Base-by-base conservation (phyloP, 1,140 invertebrate species). In the Meloidogyne floridensis region DNA sequence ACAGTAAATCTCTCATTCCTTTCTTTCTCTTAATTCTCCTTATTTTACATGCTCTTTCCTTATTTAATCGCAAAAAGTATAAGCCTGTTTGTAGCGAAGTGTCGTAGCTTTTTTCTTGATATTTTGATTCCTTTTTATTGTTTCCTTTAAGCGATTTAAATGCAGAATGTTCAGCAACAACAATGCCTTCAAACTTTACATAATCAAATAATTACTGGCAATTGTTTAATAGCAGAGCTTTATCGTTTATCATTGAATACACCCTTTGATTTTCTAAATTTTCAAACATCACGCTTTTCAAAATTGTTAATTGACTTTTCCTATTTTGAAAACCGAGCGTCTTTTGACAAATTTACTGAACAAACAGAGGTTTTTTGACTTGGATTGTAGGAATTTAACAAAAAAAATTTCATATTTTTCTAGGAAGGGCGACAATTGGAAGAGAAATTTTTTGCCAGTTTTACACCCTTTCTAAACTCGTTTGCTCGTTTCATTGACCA, bases 191-290 rank as follows among this genome's bases (percentile, higher is more conserved):
- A 65, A n/a, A 65, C n/a, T n/a, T 11, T 65, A 18, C 59, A 65
- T 65, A 65, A 65, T 65, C 6, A n/a, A 72, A 53, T 75, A 13
- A 59, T 84, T 20, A 80, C 65, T 32, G 80, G 76, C 8, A 86
- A 85, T 54, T 85, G 84, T 70, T n/a, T 85, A 15, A 75, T 85
- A 13, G 84, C 84, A 15, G 84, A 85, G 73, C 59, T 85, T 43
- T 75, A 85, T 77, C 85, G 84, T n/a, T n/a, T 85, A 18, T 77
- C 84, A 15, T 15, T 54, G 8, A 72, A 75, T 42, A 75, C 77
- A n/a, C 84, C 84, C 4, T 42, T 13, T 20, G 84, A 85, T 15
- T 85, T 85, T 80, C n/a, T 80, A 11, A 59, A 84, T n/a, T 71
- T 79, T 82, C 79, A 54, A 42, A 69, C 80, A 18, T 82, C 80